Evolutionary conservation across 2,888 invertebrate genomes (phyloP).

Genomic region (Campopleginae sp.): DNA sequence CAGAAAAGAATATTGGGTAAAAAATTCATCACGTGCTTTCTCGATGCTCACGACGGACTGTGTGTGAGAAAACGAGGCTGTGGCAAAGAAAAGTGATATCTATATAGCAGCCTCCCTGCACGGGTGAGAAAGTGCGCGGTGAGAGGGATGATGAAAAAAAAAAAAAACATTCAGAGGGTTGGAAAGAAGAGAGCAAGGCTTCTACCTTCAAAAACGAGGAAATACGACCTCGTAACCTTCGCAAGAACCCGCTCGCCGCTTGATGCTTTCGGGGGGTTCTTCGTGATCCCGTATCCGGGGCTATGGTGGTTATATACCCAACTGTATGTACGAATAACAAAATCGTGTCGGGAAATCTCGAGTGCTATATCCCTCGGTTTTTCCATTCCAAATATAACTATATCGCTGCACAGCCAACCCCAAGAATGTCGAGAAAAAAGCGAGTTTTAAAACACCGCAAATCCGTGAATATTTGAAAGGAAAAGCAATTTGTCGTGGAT

Average conservation of each 20-base stretch:
- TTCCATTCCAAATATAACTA: not conserved
- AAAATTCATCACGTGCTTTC: slow-evolving; percentile 47
- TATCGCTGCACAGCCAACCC: slow-evolving; percentile 17
- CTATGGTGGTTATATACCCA: slow-evolving; percentile 14
- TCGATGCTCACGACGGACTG: not conserved
- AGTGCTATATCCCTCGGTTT: slow-evolving; percentile 53
- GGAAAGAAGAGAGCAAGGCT: slow-evolving; percentile 27
- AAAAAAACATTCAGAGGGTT: not conserved
- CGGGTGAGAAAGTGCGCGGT: slow-evolving; percentile 31
- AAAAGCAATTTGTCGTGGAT: slow-evolving; percentile 41
- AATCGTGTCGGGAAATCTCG: slow-evolving; percentile 64
- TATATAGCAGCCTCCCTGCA: slow-evolving; percentile 17
- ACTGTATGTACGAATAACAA: slow-evolving; percentile 61
- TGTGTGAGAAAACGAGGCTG: slow-evolving; percentile 20
- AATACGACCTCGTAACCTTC: slow-evolving; percentile 65
- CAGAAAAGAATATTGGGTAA: slow-evolving; percentile 4
- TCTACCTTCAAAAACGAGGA: slow-evolving; percentile 50
- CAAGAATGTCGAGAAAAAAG: slow-evolving; percentile 4
- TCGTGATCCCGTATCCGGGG: slow-evolving; percentile 43
- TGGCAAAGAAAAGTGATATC: slow-evolving; percentile 27
- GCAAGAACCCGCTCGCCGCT: slow-evolving; percentile 56
- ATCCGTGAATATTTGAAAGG: slow-evolving; percentile 41
- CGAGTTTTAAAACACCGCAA: slow-evolving; percentile 37
- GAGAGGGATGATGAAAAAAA: slow-evolving; percentile 51
- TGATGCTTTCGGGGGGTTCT: slow-evolving; percentile 57